Evolutionary conservation across 2,888 invertebrate species (phyloP), one percentile per base, ranked within the genome.

Genomic region (Coronaproctus castanopsis): DNA sequence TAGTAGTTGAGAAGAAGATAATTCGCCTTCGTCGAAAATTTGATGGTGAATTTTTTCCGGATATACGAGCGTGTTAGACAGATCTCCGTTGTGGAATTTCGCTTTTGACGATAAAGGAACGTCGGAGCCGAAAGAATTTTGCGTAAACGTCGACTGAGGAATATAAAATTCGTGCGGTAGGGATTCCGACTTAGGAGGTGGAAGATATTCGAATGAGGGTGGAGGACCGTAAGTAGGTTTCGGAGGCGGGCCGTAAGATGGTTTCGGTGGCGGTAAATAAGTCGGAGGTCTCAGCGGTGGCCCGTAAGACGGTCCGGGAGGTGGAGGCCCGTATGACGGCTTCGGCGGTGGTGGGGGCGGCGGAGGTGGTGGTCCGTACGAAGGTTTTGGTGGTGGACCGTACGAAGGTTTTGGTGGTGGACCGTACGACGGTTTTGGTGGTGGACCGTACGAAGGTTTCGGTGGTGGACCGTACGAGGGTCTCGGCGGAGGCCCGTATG

Each of bases 381-480:
- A 66, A 8, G 63, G 61, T 18, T 63, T 66, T 2, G 66, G 68
- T 1, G 65, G 66, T 2, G 61, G 52, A 2, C 61, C 59, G 24
- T 63, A 63, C 2, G 59, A 58, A 21, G 60, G 60, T 48, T 57
- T 62, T 20, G 66, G 62, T 36, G 68, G 67, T n/a, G 68, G 65
- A n/a, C 63, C 65, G 2, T 62, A 64, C 5, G 57, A 60, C 20
- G 61, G 61, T 48, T 63, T 63, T 10, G 64, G 64, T 8, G 64
- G 61, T 8, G 64, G 48, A 51, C 69, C 69, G 60, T 68, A 69
- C 19, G 61, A 58, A 10, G 60, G 59, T 53, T 60, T 63, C 1
- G 76, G 75, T 14, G 69, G 68, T 2, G 75, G 74, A 3, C 74
- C 74, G 60, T 75, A 75, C 48, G 67, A 66, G 10, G 64, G 61